phyloP scores from a whole-genome alignment of 2,888 invertebrate species.

The Drosophila ochracea region DNA sequence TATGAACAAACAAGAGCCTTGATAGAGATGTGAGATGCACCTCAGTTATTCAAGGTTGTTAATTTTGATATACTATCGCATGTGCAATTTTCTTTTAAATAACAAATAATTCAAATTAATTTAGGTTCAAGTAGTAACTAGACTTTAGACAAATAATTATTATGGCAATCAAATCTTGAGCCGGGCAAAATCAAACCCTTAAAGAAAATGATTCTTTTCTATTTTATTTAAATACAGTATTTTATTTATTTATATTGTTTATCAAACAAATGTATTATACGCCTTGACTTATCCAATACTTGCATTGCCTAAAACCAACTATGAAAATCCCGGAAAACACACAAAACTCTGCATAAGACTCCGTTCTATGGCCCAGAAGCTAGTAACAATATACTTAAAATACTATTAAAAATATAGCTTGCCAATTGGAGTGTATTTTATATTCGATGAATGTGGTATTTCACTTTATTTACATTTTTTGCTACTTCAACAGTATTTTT shows the following conservation, averaged over 20 bases:
- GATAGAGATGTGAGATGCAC: background rate
- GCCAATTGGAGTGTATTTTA: conserved; percentile 27
- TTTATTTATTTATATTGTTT: no score
- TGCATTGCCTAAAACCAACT: background rate
- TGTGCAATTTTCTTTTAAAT: background rate
- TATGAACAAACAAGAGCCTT: background rate
- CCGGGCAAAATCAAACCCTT: no score
- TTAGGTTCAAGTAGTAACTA: background rate
- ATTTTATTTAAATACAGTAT: no score
- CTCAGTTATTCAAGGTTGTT: background rate
- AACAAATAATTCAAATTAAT: background rate
- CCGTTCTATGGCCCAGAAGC: background rate
- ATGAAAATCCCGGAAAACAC: background rate
- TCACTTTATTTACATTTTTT: conserved; percentile 10
- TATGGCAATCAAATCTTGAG: background rate
- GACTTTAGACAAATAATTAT: background rate
- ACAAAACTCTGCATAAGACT: background rate
- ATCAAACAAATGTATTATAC: background rate
- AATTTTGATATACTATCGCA: background rate
- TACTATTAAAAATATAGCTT: background rate
- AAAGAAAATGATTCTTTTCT: no score
- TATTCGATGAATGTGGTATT: conserved; percentile 12
- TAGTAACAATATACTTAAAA: background rate
- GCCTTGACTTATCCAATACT: background rate
- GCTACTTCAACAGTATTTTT: conserved; percentile 24